Percentiles rank a stretch among this genome's conserved stretches.
phyloP scores from a whole-genome alignment of 2,797 vertebrate species.

The Jordanella pulchra region DNA sequence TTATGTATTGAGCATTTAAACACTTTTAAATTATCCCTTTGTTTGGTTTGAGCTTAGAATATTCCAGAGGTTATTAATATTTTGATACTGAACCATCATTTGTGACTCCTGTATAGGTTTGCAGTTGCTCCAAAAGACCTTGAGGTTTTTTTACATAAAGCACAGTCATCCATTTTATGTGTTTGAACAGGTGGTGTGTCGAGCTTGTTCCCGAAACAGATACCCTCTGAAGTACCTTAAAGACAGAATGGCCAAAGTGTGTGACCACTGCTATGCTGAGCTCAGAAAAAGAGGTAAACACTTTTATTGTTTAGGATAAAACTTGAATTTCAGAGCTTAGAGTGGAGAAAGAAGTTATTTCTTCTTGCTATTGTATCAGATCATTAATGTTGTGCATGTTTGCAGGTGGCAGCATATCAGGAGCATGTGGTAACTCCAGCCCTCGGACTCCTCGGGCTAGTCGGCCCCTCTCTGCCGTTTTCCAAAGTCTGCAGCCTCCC shows the following conservation, averaged over 20 bases:
- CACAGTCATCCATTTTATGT: neutral
- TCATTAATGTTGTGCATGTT: slow-evolving; percentile 7
- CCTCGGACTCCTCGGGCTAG: slow-evolving; percentile 83
- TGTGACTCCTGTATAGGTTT: neutral
- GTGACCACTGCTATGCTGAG: slow-evolving; percentile 90
- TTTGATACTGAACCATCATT: neutral
- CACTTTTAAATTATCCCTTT: neutral
- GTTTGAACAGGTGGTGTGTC: slow-evolving; percentile 89
- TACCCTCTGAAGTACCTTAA: slow-evolving; percentile 98
- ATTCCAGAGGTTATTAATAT: neutral
- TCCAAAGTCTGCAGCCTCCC: slow-evolving; percentile 91
- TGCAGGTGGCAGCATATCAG: slow-evolving; percentile 80
- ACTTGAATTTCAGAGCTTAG: neutral
- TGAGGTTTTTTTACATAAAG: neutral
- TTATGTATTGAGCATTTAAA: neutral
- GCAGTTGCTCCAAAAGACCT: neutral
- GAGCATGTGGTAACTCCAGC: slow-evolving; percentile 82
- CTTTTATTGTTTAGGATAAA: neutral
- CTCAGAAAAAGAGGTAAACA: slow-evolving; percentile 88
- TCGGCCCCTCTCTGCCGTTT: slow-evolving; percentile 91
- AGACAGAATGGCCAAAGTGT: slow-evolving; percentile 93
- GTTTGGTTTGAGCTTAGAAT: neutral
- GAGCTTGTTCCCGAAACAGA: slow-evolving; percentile 94
- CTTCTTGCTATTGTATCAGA: neutral
- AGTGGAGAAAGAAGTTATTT: neutral